Base-by-base conservation (phyloP, 1,140 invertebrate species). In the Pectinophora gossypiella region DNA sequence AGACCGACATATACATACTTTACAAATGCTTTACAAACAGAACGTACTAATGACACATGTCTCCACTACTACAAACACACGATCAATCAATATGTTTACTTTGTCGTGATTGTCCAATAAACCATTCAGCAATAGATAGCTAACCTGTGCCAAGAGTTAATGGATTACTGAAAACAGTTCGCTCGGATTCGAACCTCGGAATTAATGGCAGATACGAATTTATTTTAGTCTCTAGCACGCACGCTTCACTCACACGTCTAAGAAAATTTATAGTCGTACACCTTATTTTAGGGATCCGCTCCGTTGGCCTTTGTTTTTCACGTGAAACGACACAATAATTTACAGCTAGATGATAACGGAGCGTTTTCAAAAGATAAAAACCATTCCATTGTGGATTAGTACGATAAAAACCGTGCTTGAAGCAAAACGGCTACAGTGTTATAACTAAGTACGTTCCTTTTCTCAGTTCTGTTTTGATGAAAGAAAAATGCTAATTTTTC, bases 291-390 rank as follows among this genome's bases (percentile, higher is more conserved):
- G 9, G n/a, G n/a, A 32, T 12, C 1, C 7, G 2, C 27, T 12
- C 27, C 27, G 1, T n/a, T n/a, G n/a, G n/a, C n/a, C n/a, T n/a
- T n/a, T n/a, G n/a, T 32, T 32, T 32, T 75, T 60, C 64, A 61
- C 44, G 57, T 47, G 19, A 59, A 67, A 72, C 59, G 56, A 71
- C 68, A 67, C 71, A 75, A 64, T 79, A 81, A 79, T 81, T 79
- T 79, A 82, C 56, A 56, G 56, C 61, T 59, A 53, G 48, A 32
- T 32, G 78, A 82, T 82, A 82, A 79, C 51, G 57, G 51, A 43
- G 54, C 49, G 50, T 53, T 55, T 56, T 32, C 63, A 58, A 51
- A 61, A 73, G 73, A 80, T 79, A 80, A 77, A 66, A 56, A 45
- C 56, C 52, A 57, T 67, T 68, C 50, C 50, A 61, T 42, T 47